phyloP scores from a whole-genome alignment of 2,113 vertebrate species.

The Pontoporia blainvillei region DNA sequence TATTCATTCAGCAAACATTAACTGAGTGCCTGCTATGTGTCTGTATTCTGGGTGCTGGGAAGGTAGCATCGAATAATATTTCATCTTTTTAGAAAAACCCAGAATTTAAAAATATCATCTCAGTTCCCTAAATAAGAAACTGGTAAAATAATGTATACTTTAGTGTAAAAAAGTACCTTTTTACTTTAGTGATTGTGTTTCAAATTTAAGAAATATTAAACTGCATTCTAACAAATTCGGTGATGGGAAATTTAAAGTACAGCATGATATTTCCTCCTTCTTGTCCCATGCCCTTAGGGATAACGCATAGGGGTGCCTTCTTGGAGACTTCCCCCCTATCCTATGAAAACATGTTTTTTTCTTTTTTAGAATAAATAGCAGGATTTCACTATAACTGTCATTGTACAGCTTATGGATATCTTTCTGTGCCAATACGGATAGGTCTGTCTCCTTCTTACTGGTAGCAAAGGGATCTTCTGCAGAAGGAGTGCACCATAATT shows the following conservation, averaged over 20 bases:
- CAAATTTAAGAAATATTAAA: neutral
- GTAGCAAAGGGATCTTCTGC: no score
- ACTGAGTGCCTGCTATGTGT: neutral
- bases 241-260: neutral
- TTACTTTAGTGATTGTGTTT: neutral
- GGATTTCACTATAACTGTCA: neutral
- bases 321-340: neutral
- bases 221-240: neutral
- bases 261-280: neutral
- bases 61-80: neutral
- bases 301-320: neutral
- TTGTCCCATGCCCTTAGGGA: neutral
- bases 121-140: neutral
- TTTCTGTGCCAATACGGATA: neutral
- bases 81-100: neutral
- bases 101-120: neutral
- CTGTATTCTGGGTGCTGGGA: neutral
- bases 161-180: neutral
- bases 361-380: neutral
- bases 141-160: neutral
- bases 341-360: neutral
- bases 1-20: constrained; percentile 8
- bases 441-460: neutral
- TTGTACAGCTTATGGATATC: neutral
- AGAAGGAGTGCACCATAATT: neutral